Evolutionary conservation across 2,113 vertebrate species (phyloP).

Genomic region (Crocuta crocuta): DNA sequence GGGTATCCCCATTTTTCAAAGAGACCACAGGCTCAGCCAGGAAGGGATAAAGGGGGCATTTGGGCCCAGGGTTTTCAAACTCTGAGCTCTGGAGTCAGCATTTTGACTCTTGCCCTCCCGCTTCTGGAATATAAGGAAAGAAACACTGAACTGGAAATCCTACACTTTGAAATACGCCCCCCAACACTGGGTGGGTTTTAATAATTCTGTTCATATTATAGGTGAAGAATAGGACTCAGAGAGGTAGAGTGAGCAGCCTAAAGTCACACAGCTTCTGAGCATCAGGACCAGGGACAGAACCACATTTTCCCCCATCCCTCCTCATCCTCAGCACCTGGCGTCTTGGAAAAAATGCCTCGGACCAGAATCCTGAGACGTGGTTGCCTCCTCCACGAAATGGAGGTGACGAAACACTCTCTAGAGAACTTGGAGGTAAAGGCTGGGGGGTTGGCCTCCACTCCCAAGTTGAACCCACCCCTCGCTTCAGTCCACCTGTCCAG

Average conservation of each 20-base stretch:
- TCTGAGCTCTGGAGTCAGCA: not conserved
- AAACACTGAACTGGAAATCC: not conserved
- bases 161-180: not conserved
- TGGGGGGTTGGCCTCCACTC: not conserved
- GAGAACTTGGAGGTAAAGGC: not conserved
- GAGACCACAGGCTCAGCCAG: not conserved
- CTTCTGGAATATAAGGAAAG: not conserved
- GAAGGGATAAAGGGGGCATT: not conserved
- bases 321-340: no score
- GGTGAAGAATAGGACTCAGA: not conserved
- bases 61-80: not conserved
- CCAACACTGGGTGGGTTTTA: not conserved
- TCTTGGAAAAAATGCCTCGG: not conserved
- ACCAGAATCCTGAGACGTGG: not conserved
- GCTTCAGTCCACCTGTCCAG: not conserved
- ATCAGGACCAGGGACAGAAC: not conserved
- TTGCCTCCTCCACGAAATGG: not conserved
- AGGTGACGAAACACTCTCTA: not conserved
- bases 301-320: no score
- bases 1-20: not conserved
- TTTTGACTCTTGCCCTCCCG: not conserved
- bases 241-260: not conserved
- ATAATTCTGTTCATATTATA: not conserved
- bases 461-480: not conserved
- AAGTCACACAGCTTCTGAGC: constrained; percentile 19